Percentiles rank a stretch among this genome's conserved stretches.
phyloP scores from a whole-genome alignment of 2,113 vertebrate genomes.

The Scytalopus superciliaris region DNA sequence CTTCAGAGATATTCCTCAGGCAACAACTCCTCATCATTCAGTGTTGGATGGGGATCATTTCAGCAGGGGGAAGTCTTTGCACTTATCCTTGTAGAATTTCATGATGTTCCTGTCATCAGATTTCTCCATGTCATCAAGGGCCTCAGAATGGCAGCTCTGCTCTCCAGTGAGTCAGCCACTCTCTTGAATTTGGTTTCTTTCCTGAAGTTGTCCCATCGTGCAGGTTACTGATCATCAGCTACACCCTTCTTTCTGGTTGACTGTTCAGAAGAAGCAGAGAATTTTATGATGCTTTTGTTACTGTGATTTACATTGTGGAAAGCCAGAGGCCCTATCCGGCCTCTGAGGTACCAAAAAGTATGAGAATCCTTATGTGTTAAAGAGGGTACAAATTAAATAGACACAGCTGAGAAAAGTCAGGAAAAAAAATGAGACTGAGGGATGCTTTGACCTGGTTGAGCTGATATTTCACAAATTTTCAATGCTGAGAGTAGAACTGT shows the following conservation, averaged over 20 bases:
- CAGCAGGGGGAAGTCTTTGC: not conserved
- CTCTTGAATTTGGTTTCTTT: not conserved
- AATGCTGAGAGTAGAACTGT: not conserved
- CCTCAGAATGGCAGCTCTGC: not conserved
- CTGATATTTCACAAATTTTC: conserved; percentile 2
- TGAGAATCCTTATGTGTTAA: not conserved
- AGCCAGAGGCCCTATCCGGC: not conserved
- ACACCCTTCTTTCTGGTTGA: not conserved
- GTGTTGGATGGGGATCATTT: not conserved
- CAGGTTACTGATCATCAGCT: not conserved
- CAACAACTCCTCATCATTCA: not conserved
- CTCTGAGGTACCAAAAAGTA: not conserved
- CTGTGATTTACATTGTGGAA: not conserved
- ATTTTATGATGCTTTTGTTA: not conserved
- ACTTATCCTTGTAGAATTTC: not conserved
- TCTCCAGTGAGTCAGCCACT: not conserved
- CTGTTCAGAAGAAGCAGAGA: not conserved
- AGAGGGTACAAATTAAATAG: not conserved
- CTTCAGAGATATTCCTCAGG: not conserved
- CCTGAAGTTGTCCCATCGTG: not conserved
- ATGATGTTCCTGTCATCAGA: not conserved
- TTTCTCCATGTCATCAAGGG: not conserved
- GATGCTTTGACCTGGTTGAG: not conserved
- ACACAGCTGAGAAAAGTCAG: not conserved
- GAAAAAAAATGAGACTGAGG: not conserved